Conservation (phyloP, 2,888 invertebrate genomes). For the Lingula anatina region DNA sequence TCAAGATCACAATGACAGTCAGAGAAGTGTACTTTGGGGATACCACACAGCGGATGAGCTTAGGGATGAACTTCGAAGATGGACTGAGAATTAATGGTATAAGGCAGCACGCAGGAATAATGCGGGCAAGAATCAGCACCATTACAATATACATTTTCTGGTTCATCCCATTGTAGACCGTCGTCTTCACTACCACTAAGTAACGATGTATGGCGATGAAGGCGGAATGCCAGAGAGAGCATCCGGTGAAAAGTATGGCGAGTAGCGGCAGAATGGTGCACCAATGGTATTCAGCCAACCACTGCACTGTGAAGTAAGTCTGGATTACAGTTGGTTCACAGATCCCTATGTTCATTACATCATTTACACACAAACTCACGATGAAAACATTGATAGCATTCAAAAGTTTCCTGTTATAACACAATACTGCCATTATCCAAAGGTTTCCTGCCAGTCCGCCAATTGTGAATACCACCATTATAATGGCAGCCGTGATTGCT, state of each 20-base stretch:
- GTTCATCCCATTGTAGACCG: constrained; percentile 44
- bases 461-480: no score
- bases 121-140: constrained; percentile 37
- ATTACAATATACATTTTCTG: constrained; percentile 42
- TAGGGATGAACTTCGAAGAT: constrained; percentile 41
- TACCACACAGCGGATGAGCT: constrained; percentile 42
- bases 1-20: constrained; percentile 38
- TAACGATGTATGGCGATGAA: constrained; percentile 48
- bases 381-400: constrained; percentile 48
- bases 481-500: no score
- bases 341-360: constrained; percentile 38
- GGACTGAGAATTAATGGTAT: constrained; percentile 40
- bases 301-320: constrained; percentile 38
- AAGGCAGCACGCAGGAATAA: constrained; percentile 38
- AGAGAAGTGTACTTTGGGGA: constrained; percentile 37
- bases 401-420: constrained; percentile 24
- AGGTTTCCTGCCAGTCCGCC: no score
- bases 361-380: constrained; percentile 45
- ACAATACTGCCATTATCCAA: no score
- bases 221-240: constrained; percentile 46
- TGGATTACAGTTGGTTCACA: constrained; percentile 40
- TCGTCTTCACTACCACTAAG: constrained; percentile 44
- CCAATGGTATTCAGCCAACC: constrained; percentile 35
- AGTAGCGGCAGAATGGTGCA: constrained; percentile 46
- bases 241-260: constrained; percentile 42